Evolutionary conservation across 2,797 vertebrate genomes (phyloP).

Genomic region (Darevskia nairensis): DNA sequence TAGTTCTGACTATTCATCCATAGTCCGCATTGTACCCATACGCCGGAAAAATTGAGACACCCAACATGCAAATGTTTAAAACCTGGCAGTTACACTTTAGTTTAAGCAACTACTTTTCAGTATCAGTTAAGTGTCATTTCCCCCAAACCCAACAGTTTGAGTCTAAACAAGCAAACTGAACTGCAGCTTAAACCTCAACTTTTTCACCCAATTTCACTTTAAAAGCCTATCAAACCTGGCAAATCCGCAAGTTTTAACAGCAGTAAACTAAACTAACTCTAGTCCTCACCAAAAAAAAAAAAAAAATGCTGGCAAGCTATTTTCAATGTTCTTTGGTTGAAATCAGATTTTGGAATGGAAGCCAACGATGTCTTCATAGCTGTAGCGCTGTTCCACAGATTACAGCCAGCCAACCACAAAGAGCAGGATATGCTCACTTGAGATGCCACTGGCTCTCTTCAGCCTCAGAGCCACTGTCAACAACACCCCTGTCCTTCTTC

Average conservation of each 20-base stretch:
- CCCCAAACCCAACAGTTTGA: constrained; percentile 29
- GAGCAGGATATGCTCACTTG: neutral
- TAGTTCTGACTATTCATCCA: constrained; percentile 9
- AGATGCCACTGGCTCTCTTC: neutral
- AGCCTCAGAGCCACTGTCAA: constrained; percentile 25
- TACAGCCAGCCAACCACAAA: neutral
- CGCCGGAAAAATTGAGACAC: constrained; percentile 71
- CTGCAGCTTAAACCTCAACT: constrained; percentile 43
- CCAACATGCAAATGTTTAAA: constrained; percentile 28
- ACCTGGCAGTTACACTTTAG: constrained; percentile 31
- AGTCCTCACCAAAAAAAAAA: neutral
- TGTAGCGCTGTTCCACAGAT: neutral
- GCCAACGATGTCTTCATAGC: constrained; percentile 24
- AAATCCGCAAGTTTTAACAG: constrained; percentile 21
- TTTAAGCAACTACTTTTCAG: constrained; percentile 55
- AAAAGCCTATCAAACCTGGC: constrained; percentile 18
- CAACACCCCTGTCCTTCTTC: neutral
- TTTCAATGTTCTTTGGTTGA: constrained; percentile 29
- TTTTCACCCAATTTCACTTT: constrained; percentile 46
- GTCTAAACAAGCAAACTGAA: constrained; percentile 49
- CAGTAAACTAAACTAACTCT: constrained; percentile 11
- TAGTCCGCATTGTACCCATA: neutral
- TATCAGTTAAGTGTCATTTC: constrained; percentile 36
- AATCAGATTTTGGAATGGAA: constrained; percentile 29
- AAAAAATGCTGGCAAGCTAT: constrained; percentile 23